A percentile compares a stretch with the other conserved stretches of the same genome.
Conservation (phyloP, 2,888 invertebrate species). For the Lasioglossum oenotherae region DNA sequence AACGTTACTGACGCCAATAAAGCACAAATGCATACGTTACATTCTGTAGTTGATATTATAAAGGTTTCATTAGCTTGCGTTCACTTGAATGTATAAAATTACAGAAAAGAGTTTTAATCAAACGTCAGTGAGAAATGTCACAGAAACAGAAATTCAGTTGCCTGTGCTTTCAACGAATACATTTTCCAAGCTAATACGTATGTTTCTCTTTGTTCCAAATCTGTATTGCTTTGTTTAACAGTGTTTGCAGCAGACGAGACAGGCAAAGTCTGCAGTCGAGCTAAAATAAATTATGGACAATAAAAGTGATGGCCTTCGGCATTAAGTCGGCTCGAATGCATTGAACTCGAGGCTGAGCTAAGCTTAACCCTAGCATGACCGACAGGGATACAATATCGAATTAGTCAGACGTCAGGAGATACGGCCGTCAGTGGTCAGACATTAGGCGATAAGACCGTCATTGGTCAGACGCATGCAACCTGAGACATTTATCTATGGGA, state of each 20-base stretch:
- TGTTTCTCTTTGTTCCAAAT: not conserved
- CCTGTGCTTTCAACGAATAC: no score
- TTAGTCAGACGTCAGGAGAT: slow-evolving; percentile 23
- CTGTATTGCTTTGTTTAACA: not conserved
- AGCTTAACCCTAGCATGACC: not conserved
- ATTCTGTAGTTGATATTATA: not conserved
- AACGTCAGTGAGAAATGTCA: not conserved
- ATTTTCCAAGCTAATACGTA: no score
- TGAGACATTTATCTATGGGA: not conserved
- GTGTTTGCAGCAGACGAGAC: not conserved
- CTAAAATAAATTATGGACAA: not conserved
- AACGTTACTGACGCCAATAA: not conserved
- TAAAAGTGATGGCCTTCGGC: not conserved
- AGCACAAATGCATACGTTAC: not conserved
- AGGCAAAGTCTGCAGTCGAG: not conserved
- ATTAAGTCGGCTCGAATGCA: not conserved
- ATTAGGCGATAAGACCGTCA: slow-evolving; percentile 1
- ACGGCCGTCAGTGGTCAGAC: slow-evolving; percentile 4
- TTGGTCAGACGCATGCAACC: slow-evolving; percentile 11
- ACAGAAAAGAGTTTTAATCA: not conserved
- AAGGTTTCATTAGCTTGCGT: not conserved
- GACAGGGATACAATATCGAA: slow-evolving; percentile 17
- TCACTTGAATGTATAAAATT: not conserved
- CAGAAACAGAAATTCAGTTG: no score
- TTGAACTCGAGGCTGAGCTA: not conserved